These are phyloP conservation scores for Pseudopleuronectes americanus DNA, from an alignment of 2,797 vertebrate genomes.

Conservation along the genomic window DNA sequence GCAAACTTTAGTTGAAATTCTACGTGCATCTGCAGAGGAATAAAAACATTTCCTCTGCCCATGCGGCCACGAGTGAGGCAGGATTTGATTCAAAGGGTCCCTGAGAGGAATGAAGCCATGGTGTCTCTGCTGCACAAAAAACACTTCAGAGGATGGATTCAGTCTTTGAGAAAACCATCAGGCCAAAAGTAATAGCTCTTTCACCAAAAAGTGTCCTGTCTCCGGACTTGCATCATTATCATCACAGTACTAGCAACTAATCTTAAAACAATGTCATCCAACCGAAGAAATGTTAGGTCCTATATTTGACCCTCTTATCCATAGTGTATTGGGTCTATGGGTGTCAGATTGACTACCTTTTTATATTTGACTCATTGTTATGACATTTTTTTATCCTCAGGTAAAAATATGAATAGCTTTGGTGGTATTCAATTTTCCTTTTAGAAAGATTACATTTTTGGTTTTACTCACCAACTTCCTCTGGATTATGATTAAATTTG, in stretches of 20 bases:
- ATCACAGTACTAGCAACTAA: conserved; percentile 29
- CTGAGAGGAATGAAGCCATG: conserved; percentile 21
- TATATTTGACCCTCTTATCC: background rate
- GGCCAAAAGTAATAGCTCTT: conserved; percentile 33
- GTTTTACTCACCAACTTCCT: background rate
- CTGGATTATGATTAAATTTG: background rate
- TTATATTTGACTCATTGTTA: background rate
- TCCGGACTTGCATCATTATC: conserved; percentile 30
- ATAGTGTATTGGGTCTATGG: background rate
- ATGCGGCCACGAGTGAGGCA: conserved; percentile 23
- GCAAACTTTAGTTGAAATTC: conserved; percentile 30
- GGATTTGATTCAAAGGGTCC: conserved; percentile 39
- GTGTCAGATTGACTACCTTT: background rate
- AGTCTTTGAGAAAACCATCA: conserved; percentile 28
- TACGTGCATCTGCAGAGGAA: conserved; percentile 27
- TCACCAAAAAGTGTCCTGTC: conserved; percentile 27
- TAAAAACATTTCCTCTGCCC: conserved; percentile 36
- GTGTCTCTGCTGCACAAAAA: conserved; percentile 32
- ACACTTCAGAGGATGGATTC: conserved; percentile 27
- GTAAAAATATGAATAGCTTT: background rate
- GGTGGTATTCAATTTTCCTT: too few relatives aligned
- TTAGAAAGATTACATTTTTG: too few relatives aligned
- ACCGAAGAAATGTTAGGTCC: conserved; percentile 9
- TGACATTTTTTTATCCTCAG: background rate
- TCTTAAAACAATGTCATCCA: conserved; percentile 10